Evolutionary conservation across 2,797 vertebrate genomes (phyloP).

Genomic region (Pteropus rufus): DNA sequence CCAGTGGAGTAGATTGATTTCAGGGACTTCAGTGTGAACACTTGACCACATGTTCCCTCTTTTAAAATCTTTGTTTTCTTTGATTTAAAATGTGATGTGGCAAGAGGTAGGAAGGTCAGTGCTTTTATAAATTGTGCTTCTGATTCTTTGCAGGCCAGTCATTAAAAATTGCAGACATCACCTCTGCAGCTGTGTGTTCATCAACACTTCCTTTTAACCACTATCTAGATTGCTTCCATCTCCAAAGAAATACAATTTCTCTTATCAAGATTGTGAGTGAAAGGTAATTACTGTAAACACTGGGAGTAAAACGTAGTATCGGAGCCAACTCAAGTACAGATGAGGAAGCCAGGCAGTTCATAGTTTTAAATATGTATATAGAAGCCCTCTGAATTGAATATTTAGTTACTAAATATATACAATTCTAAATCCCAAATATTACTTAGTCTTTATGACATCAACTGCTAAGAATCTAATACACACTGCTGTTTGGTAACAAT

Average conservation of each 20-base stretch:
- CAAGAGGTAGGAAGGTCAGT: background rate
- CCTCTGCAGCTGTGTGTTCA: background rate
- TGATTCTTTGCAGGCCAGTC: slow-evolving; percentile 12
- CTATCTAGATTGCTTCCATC: background rate
- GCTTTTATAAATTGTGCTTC: slow-evolving; percentile 14
- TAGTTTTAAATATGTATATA: background rate
- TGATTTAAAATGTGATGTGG: slow-evolving; percentile 37
- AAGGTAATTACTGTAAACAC: slow-evolving; percentile 21
- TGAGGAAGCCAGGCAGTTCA: background rate
- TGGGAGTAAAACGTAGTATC: background rate
- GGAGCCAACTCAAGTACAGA: background rate
- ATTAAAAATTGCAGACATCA: slow-evolving; percentile 18
- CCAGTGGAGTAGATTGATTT: background rate
- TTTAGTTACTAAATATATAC: background rate
- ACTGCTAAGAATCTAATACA: background rate
- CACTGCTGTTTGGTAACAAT: background rate
- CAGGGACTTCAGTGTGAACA: background rate
- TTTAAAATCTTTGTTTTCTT: slow-evolving; percentile 49
- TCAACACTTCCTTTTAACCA: background rate
- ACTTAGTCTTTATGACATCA: background rate
- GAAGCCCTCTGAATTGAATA: background rate
- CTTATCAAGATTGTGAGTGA: slow-evolving; percentile 36
- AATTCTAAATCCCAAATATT: background rate
- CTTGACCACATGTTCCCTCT: slow-evolving; percentile 6
- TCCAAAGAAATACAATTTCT: slow-evolving; percentile 25